These are phyloP conservation scores for Miltochrista miniata DNA, from an alignment of 2,888 invertebrate genomes.

Conservation along the genomic window DNA sequence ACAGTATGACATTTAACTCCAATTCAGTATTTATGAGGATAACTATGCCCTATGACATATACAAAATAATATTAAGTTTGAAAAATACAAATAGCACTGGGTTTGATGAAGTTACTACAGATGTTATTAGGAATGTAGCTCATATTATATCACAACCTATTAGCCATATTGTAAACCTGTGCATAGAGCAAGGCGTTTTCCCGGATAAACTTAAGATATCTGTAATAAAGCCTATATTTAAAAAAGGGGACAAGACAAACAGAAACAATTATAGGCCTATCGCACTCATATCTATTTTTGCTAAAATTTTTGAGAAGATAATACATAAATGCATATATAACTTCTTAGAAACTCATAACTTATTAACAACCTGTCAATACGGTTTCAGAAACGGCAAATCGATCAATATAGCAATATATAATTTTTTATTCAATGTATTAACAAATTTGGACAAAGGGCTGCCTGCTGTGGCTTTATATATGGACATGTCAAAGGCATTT, in stretches of 20 bases:
- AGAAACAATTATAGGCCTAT: background rate
- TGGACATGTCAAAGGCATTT: background rate
- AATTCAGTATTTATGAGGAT: background rate
- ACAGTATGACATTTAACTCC: background rate
- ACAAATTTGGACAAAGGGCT: background rate
- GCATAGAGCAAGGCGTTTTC: background rate
- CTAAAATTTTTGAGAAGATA: background rate
- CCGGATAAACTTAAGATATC: conserved; percentile 1
- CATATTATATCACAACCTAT: background rate
- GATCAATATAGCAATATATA: background rate
- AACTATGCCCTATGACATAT: background rate
- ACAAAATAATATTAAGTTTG: background rate
- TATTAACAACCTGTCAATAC: background rate
- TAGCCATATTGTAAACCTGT: background rate
- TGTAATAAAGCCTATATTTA: background rate
- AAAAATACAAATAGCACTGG: background rate
- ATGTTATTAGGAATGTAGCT: background rate
- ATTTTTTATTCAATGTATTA: background rate
- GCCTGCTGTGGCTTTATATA: background rate
- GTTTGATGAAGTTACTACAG: background rate
- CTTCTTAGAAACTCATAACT: background rate
- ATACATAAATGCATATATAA: background rate
- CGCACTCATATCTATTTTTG: background rate
- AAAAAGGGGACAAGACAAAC: background rate
- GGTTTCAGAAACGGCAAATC: background rate